Percentiles rank a stretch among this genome's conserved stretches.
phyloP scores from a whole-genome alignment of 2,888 invertebrate species.

The Caenorhabditis auriculariae region DNA sequence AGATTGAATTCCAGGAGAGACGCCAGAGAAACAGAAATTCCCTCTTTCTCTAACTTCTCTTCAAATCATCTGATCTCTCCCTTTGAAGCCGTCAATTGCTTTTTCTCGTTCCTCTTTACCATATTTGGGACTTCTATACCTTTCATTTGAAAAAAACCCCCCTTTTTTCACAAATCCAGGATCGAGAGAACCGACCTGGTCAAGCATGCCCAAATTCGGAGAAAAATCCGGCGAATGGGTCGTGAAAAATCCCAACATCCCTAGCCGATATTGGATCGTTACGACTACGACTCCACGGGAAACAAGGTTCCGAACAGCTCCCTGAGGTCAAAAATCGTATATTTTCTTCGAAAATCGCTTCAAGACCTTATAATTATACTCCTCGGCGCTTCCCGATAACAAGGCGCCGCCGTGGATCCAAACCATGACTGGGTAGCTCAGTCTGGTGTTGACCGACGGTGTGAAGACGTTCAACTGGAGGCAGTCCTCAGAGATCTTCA shows the following conservation, averaged over 20 bases:
- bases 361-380: constrained; percentile 2
- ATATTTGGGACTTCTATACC: no score
- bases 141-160: no score
- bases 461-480: constrained; percentile 10
- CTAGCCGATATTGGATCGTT: no score
- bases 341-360: no score
- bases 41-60: no score
- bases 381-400: not conserved
- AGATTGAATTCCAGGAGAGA: no score
- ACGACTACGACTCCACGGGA: constrained; percentile 18
- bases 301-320: constrained; percentile 16
- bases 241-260: constrained; percentile 22
- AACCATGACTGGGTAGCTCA: constrained; percentile 1
- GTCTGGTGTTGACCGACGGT: not conserved
- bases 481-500: constrained; percentile 4
- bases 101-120: no score
- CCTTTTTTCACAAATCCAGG: no score
- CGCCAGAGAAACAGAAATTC: no score
- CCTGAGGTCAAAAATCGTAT: no score
- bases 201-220: constrained; percentile 41
- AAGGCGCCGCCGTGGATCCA: constrained; percentile 7
- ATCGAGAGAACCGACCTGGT: constrained; percentile 16
- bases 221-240: constrained; percentile 17
- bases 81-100: no score
- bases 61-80: no score